Base-by-base conservation (phyloP, 2,888 invertebrate genomes). In the Archaeoteleia sp. region DNA sequence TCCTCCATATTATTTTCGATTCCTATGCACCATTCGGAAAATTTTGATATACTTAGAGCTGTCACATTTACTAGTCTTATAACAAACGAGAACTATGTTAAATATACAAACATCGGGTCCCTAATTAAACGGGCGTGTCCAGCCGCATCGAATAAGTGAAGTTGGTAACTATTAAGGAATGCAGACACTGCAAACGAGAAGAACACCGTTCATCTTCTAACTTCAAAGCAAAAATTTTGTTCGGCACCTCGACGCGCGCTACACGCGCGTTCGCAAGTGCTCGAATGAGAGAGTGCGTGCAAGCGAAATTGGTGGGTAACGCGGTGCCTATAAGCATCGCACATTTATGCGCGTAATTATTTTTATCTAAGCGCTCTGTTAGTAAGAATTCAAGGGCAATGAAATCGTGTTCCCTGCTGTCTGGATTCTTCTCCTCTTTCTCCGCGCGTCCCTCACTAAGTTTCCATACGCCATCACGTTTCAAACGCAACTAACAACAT, bases 401-500 rank as follows among this genome's bases (percentile, higher is more conserved):
- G 81, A 77, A 79, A 80, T 82, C 78, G 72, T 73, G 62, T 65
- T 58, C 67, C 48, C 63, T 66, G 57, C 58, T 70, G 70, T 74
- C 74, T 72, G 71, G 73, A 70, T 60, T 63, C 48, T 39, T 23
- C 69, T 67, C 65, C 71, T 63, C 48, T 70, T 57, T 63, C 71
- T 62, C 63, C 55, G 54, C 58, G 43, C 67, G 14, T 48, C 53
- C 55, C 66, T 60, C 63, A 57, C 55, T 54, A 55, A 68, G 71
- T 58, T 67, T 58, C 63, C 66, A 45, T 68, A 60, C 62, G 63
- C 68, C 67, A 67, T 67, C 65, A 42, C 46, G 55, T 71, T 65
- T 54, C 53, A 79, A 81, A 82, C 79, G 77, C 81, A 78, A 78
- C 80, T 78, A 82, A 82, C 81, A 83, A 83, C 84, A 85, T 84